Base-by-base conservation (phyloP, 2,797 vertebrate species). In the Lagodon rhomboides region DNA sequence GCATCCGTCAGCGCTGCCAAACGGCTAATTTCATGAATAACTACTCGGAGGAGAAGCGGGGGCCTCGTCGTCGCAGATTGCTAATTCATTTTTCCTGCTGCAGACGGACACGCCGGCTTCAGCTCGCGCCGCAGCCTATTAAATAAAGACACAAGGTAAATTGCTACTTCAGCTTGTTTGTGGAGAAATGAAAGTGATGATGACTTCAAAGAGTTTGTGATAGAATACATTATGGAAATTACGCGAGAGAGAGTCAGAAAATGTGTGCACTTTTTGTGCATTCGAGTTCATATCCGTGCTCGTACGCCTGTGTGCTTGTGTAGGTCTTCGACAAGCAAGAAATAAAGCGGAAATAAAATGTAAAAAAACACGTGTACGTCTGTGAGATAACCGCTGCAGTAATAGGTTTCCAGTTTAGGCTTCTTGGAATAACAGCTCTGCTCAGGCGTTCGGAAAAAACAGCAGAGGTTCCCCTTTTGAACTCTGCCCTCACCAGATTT, bases 61-160 rank as follows among this genome's bases (percentile, higher is more conserved):
- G 51, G 50, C 59, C 89, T 93, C 89, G 85, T 93, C 89, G 85
- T 93, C 89, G 90, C 84, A 85, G 88, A 88, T 67, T 90, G 88
- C 75, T 80, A 89, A 89, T 91, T 79, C 18, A 72, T 91, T 90
- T 38, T 89, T 86, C 68, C 68, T 27, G 78, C 82, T 71, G 79
- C 79, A 91, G 81, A 85, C 60, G 87, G 80, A 59, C 77, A 73
- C 27, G 30, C 50, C 25, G 41, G 80, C 60, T 74, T 83, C 68
- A 66, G 80, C 68, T 85, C 68, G 75, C 80, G 88, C 73, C 64
- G n/a, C 73, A 88, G 82, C 80, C 69, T 77, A 84, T 91, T 87
- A 87, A 89, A 90, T 78, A 76, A 91, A 91, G 83, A 85, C 82
- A 83, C 84, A 80, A 85, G 82, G 71, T 67, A 85, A 88, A 88